A percentile compares a stretch with the other conserved stretches of the same genome.
These are phyloP conservation scores for Asbolus verrucosus DNA, from an alignment of 1,140 invertebrate species.

Conservation along the genomic window DNA sequence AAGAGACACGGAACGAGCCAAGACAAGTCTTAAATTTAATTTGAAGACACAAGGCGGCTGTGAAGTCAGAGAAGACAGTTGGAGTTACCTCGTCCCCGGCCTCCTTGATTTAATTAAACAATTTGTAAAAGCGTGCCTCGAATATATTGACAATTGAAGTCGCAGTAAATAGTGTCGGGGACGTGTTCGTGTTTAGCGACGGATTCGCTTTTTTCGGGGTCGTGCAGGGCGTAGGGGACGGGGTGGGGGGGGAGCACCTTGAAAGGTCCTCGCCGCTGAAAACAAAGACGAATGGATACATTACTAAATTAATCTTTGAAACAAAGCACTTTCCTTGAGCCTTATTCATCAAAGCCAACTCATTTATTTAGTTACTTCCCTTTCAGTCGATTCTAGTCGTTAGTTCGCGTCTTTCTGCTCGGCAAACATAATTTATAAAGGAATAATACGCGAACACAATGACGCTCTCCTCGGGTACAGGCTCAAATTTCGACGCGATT, in stretches of 20 bases:
- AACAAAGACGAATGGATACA: slow-evolving; percentile 60
- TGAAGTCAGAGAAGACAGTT: slow-evolving; percentile 55
- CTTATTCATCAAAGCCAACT: slow-evolving; percentile 60
- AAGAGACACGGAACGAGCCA: no score
- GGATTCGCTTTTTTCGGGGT: neutral
- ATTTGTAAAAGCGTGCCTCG: slow-evolving; percentile 62
- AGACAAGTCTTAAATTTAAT: slow-evolving; percentile 62
- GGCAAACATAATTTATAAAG: slow-evolving; percentile 55
- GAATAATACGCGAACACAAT: slow-evolving; percentile 48
- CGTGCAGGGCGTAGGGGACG: neutral
- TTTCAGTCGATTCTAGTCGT: slow-evolving; percentile 55
- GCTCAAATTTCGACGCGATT: slow-evolving; percentile 22
- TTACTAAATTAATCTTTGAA: slow-evolving; percentile 62
- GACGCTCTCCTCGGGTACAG: slow-evolving; percentile 14
- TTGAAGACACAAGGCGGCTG: slow-evolving; percentile 55
- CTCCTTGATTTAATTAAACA: slow-evolving; percentile 63
- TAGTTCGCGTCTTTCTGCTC: slow-evolving; percentile 53
- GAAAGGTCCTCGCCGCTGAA: slow-evolving; percentile 48
- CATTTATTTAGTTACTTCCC: slow-evolving; percentile 59
- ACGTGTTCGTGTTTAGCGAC: neutral
- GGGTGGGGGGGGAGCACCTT: slow-evolving; percentile 40
- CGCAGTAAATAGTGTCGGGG: slow-evolving; percentile 32
- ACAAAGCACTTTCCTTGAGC: slow-evolving; percentile 59
- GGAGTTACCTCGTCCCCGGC: slow-evolving; percentile 47
- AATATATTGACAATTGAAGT: slow-evolving; percentile 60